Base-by-base conservation (phyloP, 2,113 vertebrate genomes). In the Silurus glanis region DNA sequence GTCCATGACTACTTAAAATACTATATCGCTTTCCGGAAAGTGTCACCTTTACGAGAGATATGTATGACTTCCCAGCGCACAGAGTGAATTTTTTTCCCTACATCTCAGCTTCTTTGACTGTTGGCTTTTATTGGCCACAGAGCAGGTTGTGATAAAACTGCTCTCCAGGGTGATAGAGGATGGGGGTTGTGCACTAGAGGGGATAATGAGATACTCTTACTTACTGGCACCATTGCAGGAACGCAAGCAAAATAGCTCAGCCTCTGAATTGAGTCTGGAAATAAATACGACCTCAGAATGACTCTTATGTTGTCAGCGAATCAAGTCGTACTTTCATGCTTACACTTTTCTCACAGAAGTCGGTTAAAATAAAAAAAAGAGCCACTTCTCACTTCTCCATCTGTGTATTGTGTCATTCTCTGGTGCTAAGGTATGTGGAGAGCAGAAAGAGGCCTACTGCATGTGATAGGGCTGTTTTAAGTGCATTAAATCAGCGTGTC, bases 401-500 rank as follows among this genome's bases (percentile, higher is more conserved):
- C 19, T 25, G n/a, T 67, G 17, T 37, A 28, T 79, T 85, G 17
- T 17, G 19, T 59, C 72, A 62, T 76, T 13, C 21, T 23, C 37
- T 16, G 10, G 72, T 45, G 55, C 37, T 69, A 37, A 49, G 45
- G 16, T 83, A 64, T 80, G 14, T 17, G 51, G 67, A 67, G 45
- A 85, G 37, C 25, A 12, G 19, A 74, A 21, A 80, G 71, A 37
- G 45, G 62, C 37, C n/a, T 53, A 14, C 74, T n/a, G 7, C 72
- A 83, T 19, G 25, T 83, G 23, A 79, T 47, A 10, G 56, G 45
- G 66, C 80, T 76, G 71, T 59, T 12, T 69, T 47, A 21, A 83
- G 84, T 79, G 86, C 61, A 86, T 83, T 83, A 88, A 59, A 72
- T 61, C 64, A n/a, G 51, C 19, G 28, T 76, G 82, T 80, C 19